Conservation (phyloP, 2,113 vertebrate species). For the Carettochelys insculpta region DNA sequence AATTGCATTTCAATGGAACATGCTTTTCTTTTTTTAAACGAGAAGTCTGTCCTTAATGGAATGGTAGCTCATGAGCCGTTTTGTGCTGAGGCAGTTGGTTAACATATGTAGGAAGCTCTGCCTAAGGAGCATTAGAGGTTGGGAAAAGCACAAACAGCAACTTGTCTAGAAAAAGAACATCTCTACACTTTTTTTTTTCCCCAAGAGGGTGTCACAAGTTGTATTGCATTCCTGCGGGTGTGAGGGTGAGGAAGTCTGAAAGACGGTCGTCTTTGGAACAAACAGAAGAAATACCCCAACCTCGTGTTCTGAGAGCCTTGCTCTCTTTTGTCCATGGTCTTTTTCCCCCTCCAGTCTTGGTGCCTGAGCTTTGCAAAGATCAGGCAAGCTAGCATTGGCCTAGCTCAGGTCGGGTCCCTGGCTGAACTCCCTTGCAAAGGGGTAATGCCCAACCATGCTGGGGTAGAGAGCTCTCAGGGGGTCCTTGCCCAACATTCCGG, state of each 20-base stretch:
- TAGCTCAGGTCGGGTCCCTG: background rate
- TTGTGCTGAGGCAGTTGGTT: background rate
- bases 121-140: background rate
- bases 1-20: background rate
- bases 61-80: background rate
- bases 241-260: background rate
- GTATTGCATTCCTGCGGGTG: rapidly evolving
- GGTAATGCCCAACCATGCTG: background rate
- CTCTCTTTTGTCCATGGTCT: background rate
- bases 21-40: background rate
- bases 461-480: background rate
- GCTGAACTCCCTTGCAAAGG: background rate
- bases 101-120: background rate
- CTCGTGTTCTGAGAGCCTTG: rapidly evolving
- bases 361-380: background rate
- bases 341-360: background rate
- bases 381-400: background rate
- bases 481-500: no score
- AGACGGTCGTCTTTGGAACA: background rate
- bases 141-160: rapidly evolving
- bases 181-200: conserved; percentile 8
- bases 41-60: background rate
- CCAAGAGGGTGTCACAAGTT: background rate
- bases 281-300: background rate
- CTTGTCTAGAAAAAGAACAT: background rate